Evolutionary conservation across 2,888 invertebrate species (phyloP), one percentile per base, ranked within the genome.

Genomic region (Emesis castigata): DNA sequence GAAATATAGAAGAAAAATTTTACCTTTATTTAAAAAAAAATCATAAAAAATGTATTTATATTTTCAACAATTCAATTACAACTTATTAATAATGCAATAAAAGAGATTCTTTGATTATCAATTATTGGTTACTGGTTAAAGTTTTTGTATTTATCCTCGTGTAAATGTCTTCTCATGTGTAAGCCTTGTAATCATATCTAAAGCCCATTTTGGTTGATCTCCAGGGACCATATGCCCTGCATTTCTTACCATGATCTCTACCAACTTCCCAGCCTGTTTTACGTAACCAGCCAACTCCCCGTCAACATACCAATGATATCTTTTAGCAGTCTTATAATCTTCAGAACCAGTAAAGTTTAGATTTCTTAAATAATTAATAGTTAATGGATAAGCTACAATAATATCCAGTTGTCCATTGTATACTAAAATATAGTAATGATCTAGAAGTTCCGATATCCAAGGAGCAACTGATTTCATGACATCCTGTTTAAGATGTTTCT

Each of bases 401-500:
- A 99, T 98, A 91, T 99, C 99, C 82, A 99, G 91, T 90, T 99
- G 99, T 0, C 99, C 99, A 90, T 97, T 99, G 91, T 99, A 99
- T 79, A 99, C 96, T 62, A 99, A 96, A 16, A 98, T 97, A 90
- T 96, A 95, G 88, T 98, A 98, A 85, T 97, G 92, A 48, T 97
- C 94, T 0, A 98, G 90, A 0, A 98, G 92, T 85, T 97, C 97
- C 0, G 96, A 95, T 73, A 98, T 94, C 96, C 97, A 97, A 0
- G 96, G 96, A 6, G 98, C 97, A 7, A 98, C 97, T 0, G 98
- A 97, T 88, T 98, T 97, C 98, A 98, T 98, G 0, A 98, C 95
- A 91, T 99, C 99, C 56, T 95, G 93, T 82, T 96, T 96, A 22
- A 99, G 92, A 90, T 97, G 96, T 6, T 95, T 88, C 90, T 98